phyloP scores from a whole-genome alignment of 2,888 invertebrate species.

The Saturnia pavonia region DNA sequence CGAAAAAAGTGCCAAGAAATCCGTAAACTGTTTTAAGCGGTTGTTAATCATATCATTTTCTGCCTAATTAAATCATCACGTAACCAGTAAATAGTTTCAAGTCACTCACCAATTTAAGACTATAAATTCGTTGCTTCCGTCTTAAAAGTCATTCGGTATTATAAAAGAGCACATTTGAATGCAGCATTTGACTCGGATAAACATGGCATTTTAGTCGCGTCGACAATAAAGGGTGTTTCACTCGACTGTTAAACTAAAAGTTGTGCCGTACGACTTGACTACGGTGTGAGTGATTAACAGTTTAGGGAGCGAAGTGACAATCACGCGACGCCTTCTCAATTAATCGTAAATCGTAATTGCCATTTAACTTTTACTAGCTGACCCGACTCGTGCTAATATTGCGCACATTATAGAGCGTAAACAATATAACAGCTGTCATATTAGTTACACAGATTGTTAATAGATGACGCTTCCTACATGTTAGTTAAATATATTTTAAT shows the following conservation, averaged over 20 bases:
- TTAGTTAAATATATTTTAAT: too few relatives aligned
- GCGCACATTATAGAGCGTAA: too few relatives aligned
- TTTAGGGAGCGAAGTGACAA: neutral
- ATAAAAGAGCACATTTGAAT: constrained; percentile 18
- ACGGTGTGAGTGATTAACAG: neutral
- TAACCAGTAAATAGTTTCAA: neutral
- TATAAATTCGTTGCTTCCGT: constrained; percentile 1
- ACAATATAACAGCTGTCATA: too few relatives aligned
- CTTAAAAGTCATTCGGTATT: constrained; percentile 4
- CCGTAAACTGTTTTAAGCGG: too few relatives aligned
- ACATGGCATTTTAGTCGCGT: constrained; percentile 18
- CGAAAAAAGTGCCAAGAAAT: too few relatives aligned
- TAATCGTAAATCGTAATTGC: neutral
- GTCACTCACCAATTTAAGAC: constrained; percentile 5
- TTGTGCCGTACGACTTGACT: neutral
- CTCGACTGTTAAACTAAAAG: constrained; percentile 20
- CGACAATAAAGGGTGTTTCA: constrained; percentile 16
- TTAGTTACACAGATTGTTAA: too few relatives aligned
- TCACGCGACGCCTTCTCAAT: neutral
- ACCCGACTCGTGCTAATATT: too few relatives aligned
- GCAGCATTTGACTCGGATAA: constrained; percentile 22
- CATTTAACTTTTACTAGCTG: too few relatives aligned
- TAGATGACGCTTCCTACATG: too few relatives aligned
- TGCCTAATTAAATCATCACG: too few relatives aligned
- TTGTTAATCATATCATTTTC: too few relatives aligned